Evolutionary conservation across 2,113 vertebrate species (phyloP).

Genomic region (Acrocephalus kingi): DNA sequence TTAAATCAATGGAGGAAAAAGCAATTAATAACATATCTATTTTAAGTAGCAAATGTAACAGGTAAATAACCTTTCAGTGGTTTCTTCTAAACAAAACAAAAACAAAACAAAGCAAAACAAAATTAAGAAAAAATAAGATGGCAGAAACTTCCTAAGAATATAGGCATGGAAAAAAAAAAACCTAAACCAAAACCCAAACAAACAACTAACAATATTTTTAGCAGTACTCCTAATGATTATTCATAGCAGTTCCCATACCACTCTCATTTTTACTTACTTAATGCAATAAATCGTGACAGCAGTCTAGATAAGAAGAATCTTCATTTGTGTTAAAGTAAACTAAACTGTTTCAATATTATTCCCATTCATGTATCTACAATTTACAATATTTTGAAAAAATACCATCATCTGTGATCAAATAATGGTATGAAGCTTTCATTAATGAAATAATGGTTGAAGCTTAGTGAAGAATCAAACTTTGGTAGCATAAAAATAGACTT

Average conservation of each 20-base stretch:
- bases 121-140: neutral
- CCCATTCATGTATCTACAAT: neutral
- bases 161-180: neutral
- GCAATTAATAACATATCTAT: neutral
- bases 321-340: neutral
- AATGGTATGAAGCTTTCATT: too few relatives aligned
- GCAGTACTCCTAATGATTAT: neutral
- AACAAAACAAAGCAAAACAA: neutral
- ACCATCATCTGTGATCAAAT: neutral
- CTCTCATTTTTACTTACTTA: neutral
- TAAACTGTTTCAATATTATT: neutral
- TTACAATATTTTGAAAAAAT: neutral
- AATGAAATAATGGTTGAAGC: neutral
- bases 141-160: neutral
- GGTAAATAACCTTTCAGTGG: neutral
- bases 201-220: neutral
- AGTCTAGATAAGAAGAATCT: neutral
- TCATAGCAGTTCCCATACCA: neutral
- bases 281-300: neutral
- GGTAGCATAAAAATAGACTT: neutral
- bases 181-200: neutral
- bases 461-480: neutral
- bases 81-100: neutral
- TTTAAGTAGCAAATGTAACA: neutral
- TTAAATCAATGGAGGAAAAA: neutral